Percentiles rank a stretch among this genome's conserved stretches.
These are phyloP conservation scores for Dolomedes plantarius DNA, from an alignment of 2,888 invertebrate genomes.

Conservation along the genomic window DNA sequence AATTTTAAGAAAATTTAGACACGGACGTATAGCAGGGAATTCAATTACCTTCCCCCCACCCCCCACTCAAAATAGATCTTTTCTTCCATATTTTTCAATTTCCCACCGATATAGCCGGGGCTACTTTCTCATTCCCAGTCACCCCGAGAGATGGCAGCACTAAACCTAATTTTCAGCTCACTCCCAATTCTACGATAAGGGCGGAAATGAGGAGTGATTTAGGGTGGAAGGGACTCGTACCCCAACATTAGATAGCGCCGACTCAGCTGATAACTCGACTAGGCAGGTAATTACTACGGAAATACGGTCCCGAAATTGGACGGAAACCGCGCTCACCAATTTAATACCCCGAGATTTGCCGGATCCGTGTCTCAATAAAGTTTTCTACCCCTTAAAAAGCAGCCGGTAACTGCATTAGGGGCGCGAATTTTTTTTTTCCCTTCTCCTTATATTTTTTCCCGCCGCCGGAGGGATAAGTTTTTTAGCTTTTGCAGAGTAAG, in stretches of 20 bases:
- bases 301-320: constrained; percentile 69
- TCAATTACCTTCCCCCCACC: no score
- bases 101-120: no score
- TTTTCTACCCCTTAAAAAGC: constrained; percentile 19
- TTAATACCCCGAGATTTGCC: constrained; percentile 65
- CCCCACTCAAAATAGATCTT: no score
- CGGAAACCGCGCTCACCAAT: constrained; percentile 68
- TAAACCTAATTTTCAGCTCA: constrained; percentile 6
- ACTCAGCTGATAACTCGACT: constrained; percentile 70
- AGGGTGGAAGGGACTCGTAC: constrained; percentile 46
- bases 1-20: no score
- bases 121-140: no score
- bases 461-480: constrained; percentile 11
- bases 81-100: no score
- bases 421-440: constrained; percentile 26
- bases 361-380: constrained; percentile 57
- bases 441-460: not conserved
- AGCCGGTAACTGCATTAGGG: constrained; percentile 57
- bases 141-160: constrained; percentile 60
- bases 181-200: constrained; percentile 16
- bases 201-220: constrained; percentile 70
- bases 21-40: no score
- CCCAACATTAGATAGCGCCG: constrained; percentile 69
- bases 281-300: constrained; percentile 71
- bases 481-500: constrained; percentile 51